Base-by-base conservation (phyloP, 2,888 invertebrate species). In the Pediacus dermestoides region DNA sequence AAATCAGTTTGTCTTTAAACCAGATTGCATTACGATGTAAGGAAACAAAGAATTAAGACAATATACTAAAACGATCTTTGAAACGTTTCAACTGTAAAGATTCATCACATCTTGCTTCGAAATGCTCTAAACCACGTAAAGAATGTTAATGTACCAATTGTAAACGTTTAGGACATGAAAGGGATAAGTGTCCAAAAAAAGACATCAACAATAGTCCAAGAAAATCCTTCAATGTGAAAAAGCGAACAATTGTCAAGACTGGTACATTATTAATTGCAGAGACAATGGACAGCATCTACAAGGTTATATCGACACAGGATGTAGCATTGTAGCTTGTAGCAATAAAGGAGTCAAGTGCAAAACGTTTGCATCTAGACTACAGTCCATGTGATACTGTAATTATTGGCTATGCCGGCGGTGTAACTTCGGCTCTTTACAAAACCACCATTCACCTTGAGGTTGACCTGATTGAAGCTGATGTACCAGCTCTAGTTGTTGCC, bases 401-500 rank as follows among this genome's bases (percentile, higher is more conserved):
- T 18, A 18, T n/a, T 6, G 21, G 21, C 6, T 18, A 18, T 18
- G 21, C 21, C n/a, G 21, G 21, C 21, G 21, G 21, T 18, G n/a
- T n/a, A 7, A 18, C 21, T 7, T 7, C 6, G n/a, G 21, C 21
- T 7, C 21, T 18, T 7, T 6, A n/a, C n/a, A n/a, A 18, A 18
- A 18, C 21, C 6, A 18, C 21, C 6, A n/a, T 18, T 18, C 6
- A 18, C 6, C 6, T 18, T 18, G 21, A 18, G n/a, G 21, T 18
- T n/a, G 21, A 18, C n/a, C 21, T 18, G n/a, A n/a, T n/a, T 11
- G 10, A 34, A 28, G 11, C 16, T 15, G 13, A 16, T 6, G 36
- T 37, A 16, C 18, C 12, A 11, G 32, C 25, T 13, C 7, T 32
- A 3, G 12, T 41, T 23, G 32, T 41, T 1, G 9, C 25, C 4